Evolutionary conservation across 2,888 invertebrate genomes (phyloP).

Genomic region (Abrostola triplasia): DNA sequence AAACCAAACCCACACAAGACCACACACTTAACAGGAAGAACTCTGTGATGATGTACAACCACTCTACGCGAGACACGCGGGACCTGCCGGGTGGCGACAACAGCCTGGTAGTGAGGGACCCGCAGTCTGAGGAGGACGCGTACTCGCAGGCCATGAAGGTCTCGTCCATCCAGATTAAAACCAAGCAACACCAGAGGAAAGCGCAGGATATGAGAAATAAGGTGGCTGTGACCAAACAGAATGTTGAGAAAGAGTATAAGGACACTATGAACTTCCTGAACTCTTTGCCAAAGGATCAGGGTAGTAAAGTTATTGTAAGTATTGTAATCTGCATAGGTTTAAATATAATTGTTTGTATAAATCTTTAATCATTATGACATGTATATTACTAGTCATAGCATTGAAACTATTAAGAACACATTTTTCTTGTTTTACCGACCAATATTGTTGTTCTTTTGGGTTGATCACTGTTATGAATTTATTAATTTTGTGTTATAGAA

Average conservation of each 20-base stretch:
- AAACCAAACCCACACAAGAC: slow-evolving; percentile 54
- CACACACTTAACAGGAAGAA: slow-evolving; percentile 61
- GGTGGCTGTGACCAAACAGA: slow-evolving; percentile 90
- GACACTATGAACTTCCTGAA: slow-evolving; percentile 82
- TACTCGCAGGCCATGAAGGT: slow-evolving; percentile 76
- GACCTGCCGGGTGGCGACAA: slow-evolving; percentile 66
- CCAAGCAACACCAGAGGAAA: slow-evolving; percentile 65
- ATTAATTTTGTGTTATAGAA: slow-evolving; percentile 63
- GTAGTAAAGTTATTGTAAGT: slow-evolving; percentile 73
- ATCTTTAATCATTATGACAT: too few species aligned
- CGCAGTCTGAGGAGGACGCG: slow-evolving; percentile 73
- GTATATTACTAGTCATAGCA: too few species aligned
- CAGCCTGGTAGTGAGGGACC: slow-evolving; percentile 70
- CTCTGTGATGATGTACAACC: slow-evolving; percentile 78
- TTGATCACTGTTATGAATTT: neutral
- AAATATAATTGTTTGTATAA: too few species aligned
- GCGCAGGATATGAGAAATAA: slow-evolving; percentile 72
- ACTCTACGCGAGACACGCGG: slow-evolving; percentile 72
- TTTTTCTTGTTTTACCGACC: too few species aligned
- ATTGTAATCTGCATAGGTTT: neutral
- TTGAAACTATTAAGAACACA: too few species aligned
- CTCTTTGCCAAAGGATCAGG: slow-evolving; percentile 73
- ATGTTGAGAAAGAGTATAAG: slow-evolving; percentile 85
- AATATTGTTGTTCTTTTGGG: too few species aligned
- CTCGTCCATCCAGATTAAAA: slow-evolving; percentile 48